phyloP scores from a whole-genome alignment of 2,888 invertebrate species.

The Seira sanloemensis region DNA sequence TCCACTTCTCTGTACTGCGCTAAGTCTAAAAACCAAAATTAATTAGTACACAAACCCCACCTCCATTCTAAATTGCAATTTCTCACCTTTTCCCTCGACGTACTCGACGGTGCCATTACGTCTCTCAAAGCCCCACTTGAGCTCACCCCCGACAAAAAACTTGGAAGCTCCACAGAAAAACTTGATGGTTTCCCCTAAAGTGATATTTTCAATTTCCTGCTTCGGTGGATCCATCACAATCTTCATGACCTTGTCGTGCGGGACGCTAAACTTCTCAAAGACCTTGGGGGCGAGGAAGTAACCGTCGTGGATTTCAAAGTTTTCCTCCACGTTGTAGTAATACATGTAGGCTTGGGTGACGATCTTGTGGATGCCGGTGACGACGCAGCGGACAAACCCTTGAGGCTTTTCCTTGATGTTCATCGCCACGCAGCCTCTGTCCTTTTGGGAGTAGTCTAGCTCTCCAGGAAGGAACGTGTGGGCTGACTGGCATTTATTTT shows the following conservation, averaged over 20 bases:
- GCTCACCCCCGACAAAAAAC: conserved; percentile 49
- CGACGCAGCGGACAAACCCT: conserved; percentile 63
- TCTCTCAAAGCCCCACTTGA: conserved; percentile 63
- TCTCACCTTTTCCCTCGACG: conserved; percentile 48
- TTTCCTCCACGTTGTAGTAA: conserved; percentile 57
- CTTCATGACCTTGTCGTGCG: conserved; percentile 62
- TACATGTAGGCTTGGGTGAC: conserved; percentile 67
- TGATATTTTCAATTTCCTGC: conserved; percentile 46
- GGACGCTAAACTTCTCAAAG: conserved; percentile 60
- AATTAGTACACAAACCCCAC: neutral
- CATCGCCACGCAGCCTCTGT: conserved; percentile 58
- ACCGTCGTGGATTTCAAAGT: conserved; percentile 64
- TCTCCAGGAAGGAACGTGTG: conserved; percentile 39
- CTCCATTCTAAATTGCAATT: too few species aligned
- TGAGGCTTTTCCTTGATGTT: conserved; percentile 55
- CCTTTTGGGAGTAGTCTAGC: conserved; percentile 35
- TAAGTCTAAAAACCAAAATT: conserved; percentile 32
- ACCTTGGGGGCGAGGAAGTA: conserved; percentile 62
- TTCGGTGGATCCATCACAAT: conserved; percentile 28
- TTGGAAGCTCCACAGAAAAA: conserved; percentile 61
- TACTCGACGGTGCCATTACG: conserved; percentile 56
- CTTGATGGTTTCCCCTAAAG: conserved; percentile 47
- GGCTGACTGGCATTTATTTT: conserved; percentile 62
- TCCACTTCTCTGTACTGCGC: conserved; percentile 43
- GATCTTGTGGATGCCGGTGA: conserved; percentile 63